Base-by-base conservation (phyloP, 2,797 vertebrate genomes). In the Phrynocephalus guinanensis region DNA sequence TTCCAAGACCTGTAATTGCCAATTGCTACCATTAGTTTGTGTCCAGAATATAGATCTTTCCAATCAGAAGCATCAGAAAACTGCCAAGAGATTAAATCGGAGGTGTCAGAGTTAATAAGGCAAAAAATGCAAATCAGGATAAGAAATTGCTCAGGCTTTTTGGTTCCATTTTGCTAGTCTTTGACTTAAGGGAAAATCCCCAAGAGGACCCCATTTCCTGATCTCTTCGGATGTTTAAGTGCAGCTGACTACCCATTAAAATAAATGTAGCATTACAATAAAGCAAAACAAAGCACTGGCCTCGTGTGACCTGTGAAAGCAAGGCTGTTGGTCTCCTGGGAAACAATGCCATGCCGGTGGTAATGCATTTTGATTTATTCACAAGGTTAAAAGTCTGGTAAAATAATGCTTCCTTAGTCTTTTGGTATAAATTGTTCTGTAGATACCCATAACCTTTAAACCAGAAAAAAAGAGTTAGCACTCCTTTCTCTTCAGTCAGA, bases 1-100 rank as follows among this genome's bases (percentile, higher is more conserved):
- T 56, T 56, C 52, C 52, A 56, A 56, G 2, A 20, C 38, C 30
- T 28, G 71, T 11, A n/a, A 24, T 48, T 86, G 67, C 33, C 28
- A 22, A 52, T 24, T 24, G 10, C 44, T 85, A 7, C 15, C 24
- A 48, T 63, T 44, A 63, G 63, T 28, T 60, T 71, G 48, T 50
- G 67, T 38, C 6, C n/a, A 60, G 24, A 79, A 71, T 52, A 38
- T 60, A 71, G 26, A 28, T 71, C 24, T 70, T 82, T 86, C 50
- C 9, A 0, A 1, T 48, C 15, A 56, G 3, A 1, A 1, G 8
- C 0, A 0, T 0, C 0, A 30, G 1, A 70, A 63, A 26, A 18
- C 30, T 38, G 15, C 85, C 77, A 24, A 1, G 0, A 79, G n/a
- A 86, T 16, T 86, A 72, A 63, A 6, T 3, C 28, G 87, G 85